Evolutionary conservation across 37 sponge, comb jelly and placozoan species (phyloP), one percentile per base, ranked within the genome.

Genomic region (Crambe crambe): DNA sequence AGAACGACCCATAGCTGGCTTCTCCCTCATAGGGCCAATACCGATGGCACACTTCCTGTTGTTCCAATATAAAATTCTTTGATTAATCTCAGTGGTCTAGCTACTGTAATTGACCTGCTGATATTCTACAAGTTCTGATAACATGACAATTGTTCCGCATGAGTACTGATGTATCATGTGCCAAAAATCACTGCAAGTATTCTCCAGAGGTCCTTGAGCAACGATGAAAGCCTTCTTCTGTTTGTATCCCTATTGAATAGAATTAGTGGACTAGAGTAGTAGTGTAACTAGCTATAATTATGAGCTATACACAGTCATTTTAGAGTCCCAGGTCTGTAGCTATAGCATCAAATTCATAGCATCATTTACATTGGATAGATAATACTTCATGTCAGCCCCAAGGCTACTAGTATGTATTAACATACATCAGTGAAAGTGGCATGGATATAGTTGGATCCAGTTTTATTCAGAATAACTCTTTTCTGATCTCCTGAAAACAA

Each of bases 401-500:
- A n/a, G n/a, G n/a, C n/a, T n/a, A n/a, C n/a, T n/a, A n/a, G n/a
- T n/a, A n/a, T n/a, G n/a, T n/a, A n/a, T 34, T 1, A 2, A 73
- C 80, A 79, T 61, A 86, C 86, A 79, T 86, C 73, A 23, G 62
- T 47, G 78, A 51, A 78, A 22, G 74, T 42, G 63, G 86, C 86
- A 79, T 86, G 58, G 26, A 86, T 86, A 39, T 86, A 86, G 37
- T 79, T 58, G 0, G 51, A 27, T 1, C 42, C 31, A 42, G 29
- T 66, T 65, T 32, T 51, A 27, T 78, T 42, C 3, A 81, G 65
- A 18, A 81, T 61, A 12, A 81, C 82, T 56, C 82, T 61, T 39
- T 37, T 31, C 5, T 31, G 57, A 30, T 81, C 74, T 29, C 23
- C 82, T 72, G 58, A 12, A 4, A 58, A 59, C 38, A 17, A n/a